Evolutionary conservation across 2,113 vertebrate genomes (phyloP), one percentile per base, ranked within the genome.

Genomic region (Ceratotherium simum): DNA sequence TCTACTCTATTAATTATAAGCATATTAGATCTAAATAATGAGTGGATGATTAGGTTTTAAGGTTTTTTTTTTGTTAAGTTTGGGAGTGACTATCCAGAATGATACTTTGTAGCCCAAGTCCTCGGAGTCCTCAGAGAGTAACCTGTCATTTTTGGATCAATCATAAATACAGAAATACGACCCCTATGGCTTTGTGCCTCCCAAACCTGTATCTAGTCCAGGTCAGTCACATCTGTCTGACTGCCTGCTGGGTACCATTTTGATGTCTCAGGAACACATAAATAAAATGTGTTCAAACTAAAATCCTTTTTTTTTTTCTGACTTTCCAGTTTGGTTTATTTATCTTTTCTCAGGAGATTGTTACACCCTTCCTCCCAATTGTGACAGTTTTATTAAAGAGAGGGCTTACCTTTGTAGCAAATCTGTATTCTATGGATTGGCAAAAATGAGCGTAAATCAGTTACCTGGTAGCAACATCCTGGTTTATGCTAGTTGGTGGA

Each of bases 11-110:
- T 72, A 92, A 88, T 73, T 93, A 1, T 80, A 65, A 90, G 72
- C 79, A 11, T 75, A 78, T 54, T 76, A 70, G 58, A 27, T 92
- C 64, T 88, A 84, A 93, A 51, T 65, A 84, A 67, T 72, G 29
- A 69, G 7, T 73, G 0, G 60, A 31, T 85, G 79, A 64, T 94
- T 96, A 90, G 36, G 25, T 96, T 92, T 97, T 86, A 85, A 87
- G n/a, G n/a, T n/a, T n/a, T n/a, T n/a, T n/a, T n/a, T n/a, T 65
- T 82, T 90, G 36, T 84, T 92, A 89, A 58, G 84, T 87, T 92
- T 95, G 33, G 73, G 39, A 54, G 73, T 91, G 48, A 90, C 31
- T 72, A 0, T 83, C 13, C 11, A 70, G n/a, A 64, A 23, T 54
- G 62, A 39, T 70, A 73, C 8, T 81, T 94, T 48, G 42, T 90